phyloP scores from a whole-genome alignment of 2,888 invertebrate species.

The Drosophila aldrichi region DNA sequence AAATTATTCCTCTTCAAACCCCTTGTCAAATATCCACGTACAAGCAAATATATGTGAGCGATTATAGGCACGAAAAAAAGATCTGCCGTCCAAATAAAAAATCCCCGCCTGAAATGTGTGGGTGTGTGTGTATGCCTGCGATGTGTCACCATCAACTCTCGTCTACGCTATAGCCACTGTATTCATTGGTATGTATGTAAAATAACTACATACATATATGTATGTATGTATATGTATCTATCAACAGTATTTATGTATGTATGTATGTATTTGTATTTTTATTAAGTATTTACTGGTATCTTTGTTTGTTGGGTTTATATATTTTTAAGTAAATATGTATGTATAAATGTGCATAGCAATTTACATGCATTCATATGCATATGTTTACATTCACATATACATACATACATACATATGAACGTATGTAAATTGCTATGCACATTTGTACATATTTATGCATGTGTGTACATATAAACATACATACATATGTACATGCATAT shows the following conservation, averaged over 20 bases:
- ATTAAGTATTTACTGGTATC: not conserved
- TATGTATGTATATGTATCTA: not conserved
- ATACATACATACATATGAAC: too few species aligned
- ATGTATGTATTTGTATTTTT: not conserved
- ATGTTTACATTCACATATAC: too few species aligned
- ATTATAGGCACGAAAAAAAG: slow-evolving; percentile 27
- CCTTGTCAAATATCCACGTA: not conserved
- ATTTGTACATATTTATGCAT: not conserved
- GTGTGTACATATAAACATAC: not conserved
- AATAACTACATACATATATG: not conserved
- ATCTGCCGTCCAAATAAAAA: slow-evolving; percentile 13
- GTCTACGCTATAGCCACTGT: slow-evolving; percentile 19
- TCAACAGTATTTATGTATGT: not conserved
- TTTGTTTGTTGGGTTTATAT: not conserved
- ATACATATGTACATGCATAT: not conserved
- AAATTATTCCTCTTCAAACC: slow-evolving; percentile 8
- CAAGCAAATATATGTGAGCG: slow-evolving; percentile 21
- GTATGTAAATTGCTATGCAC: not conserved
- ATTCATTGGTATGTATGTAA: not conserved
- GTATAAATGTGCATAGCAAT: not conserved
- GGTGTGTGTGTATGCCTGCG: too few species aligned
- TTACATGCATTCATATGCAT: too few species aligned
- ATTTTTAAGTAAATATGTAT: not conserved
- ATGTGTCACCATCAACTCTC: slow-evolving; percentile 22
- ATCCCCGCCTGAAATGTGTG: not conserved